phyloP scores from a whole-genome alignment of 2,113 vertebrate species.

The Nesogale talazaci region DNA sequence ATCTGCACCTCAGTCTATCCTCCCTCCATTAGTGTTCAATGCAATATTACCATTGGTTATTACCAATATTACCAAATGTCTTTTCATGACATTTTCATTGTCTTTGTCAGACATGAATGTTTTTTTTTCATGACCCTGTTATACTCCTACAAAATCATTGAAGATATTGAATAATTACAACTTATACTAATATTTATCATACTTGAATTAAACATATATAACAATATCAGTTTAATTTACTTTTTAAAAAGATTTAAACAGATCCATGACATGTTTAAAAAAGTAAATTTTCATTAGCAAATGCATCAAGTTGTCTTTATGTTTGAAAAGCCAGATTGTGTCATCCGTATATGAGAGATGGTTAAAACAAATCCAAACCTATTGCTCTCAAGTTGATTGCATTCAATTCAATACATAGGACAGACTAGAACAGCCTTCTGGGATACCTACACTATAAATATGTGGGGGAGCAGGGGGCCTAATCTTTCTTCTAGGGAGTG shows the following conservation, averaged over 20 bases:
- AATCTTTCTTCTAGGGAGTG: no score
- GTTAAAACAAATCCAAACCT: background rate
- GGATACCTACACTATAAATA: no score
- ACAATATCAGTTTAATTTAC: constrained; percentile 1
- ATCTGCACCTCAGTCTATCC: background rate
- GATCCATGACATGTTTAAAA: background rate
- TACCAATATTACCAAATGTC: no score
- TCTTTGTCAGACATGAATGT: background rate
- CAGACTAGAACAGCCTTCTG: no score
- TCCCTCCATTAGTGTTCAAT: background rate
- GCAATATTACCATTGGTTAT: background rate
- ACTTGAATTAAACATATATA: constrained; percentile 16
- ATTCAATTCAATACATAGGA: no score
- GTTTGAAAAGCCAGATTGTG: background rate
- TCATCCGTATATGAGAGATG: background rate
- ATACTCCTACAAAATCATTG: background rate
- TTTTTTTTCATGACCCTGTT: background rate
- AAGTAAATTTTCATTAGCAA: background rate
- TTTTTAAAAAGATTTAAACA: background rate
- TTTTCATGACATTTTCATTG: background rate
- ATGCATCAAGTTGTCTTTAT: background rate
- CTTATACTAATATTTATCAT: background rate
- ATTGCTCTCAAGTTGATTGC: no score
- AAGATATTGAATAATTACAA: background rate
- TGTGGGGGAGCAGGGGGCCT: no score